Conservation (phyloP, 2,113 vertebrate genomes). For the Scolopax mira region DNA sequence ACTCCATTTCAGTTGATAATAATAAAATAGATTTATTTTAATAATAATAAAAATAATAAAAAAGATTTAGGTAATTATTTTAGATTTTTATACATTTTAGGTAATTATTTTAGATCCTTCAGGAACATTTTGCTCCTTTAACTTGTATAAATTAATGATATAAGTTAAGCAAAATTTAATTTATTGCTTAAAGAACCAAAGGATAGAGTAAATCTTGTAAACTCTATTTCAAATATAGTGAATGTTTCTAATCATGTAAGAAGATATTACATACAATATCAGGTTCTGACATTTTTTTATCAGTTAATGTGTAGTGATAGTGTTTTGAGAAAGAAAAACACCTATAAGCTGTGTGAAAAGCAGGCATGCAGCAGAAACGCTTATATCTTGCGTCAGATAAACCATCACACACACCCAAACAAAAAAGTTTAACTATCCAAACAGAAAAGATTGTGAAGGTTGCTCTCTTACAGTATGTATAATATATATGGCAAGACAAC, state of each 20-base stretch:
- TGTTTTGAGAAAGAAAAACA: not conserved
- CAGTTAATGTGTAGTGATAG: not conserved
- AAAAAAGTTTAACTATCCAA: not conserved
- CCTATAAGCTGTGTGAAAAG: not conserved
- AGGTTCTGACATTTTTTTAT: not conserved
- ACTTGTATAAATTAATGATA: not conserved
- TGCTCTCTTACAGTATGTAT: not conserved
- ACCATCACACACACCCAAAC: not conserved
- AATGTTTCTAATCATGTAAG: not conserved
- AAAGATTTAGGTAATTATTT: not conserved
- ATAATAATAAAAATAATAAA: too few relatives aligned
- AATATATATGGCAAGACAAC: not conserved
- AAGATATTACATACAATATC: not conserved
- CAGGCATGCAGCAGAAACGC: not conserved
- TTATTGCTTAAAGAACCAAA: not conserved
- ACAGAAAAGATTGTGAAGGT: not conserved
- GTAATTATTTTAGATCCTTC: not conserved
- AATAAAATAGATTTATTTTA: too few relatives aligned
- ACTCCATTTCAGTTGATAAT: not conserved
- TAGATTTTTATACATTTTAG: not conserved
- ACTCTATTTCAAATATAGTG: not conserved
- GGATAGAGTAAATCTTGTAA: not conserved
- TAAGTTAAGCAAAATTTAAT: not conserved
- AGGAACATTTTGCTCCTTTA: not conserved
- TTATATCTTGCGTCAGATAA: not conserved